Evolutionary conservation across 2,888 invertebrate species (phyloP).

Genomic region (Dolichomitus sp.): DNA sequence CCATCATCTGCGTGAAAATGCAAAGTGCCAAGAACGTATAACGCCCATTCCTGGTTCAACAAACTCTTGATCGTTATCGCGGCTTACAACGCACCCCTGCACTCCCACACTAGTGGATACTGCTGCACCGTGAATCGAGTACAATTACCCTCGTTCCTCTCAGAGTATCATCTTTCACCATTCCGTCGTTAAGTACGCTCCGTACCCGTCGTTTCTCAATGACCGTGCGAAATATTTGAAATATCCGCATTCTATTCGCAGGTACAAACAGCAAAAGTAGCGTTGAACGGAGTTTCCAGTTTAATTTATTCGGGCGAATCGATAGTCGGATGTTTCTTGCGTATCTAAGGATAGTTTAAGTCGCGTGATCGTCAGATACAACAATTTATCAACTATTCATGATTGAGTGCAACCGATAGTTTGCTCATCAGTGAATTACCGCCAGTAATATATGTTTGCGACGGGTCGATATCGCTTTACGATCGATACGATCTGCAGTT

Average conservation of each 20-base stretch:
- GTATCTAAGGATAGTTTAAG: conserved; percentile 35
- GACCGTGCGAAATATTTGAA: neutral
- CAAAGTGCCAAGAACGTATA: conserved; percentile 64
- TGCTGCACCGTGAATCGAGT: neutral
- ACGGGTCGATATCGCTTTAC: conserved; percentile 15
- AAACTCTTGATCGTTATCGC: conserved; percentile 63
- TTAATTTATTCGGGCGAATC: conserved; percentile 60
- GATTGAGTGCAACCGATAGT: conserved; percentile 37
- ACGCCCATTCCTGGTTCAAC: conserved; percentile 66
- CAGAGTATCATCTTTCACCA: neutral
- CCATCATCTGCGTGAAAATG: conserved; percentile 44
- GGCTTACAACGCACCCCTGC: conserved; percentile 50
- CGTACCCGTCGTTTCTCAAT: neutral
- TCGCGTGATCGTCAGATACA: conserved; percentile 55
- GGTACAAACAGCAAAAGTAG: neutral
- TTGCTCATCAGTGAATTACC: conserved; percentile 47
- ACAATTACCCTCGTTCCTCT: conserved; percentile 10
- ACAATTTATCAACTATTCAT: conserved; percentile 66
- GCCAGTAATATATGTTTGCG: conserved; percentile 12
- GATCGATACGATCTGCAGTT: conserved; percentile 3
- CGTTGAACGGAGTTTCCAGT: conserved; percentile 14
- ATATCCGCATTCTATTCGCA: neutral
- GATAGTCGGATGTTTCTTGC: conserved; percentile 59
- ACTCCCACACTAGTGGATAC: conserved; percentile 18
- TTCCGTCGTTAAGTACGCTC: neutral